These are phyloP conservation scores for Vanessa tameamea DNA, from an alignment of 1,140 invertebrate genomes.

Conservation along the genomic window DNA sequence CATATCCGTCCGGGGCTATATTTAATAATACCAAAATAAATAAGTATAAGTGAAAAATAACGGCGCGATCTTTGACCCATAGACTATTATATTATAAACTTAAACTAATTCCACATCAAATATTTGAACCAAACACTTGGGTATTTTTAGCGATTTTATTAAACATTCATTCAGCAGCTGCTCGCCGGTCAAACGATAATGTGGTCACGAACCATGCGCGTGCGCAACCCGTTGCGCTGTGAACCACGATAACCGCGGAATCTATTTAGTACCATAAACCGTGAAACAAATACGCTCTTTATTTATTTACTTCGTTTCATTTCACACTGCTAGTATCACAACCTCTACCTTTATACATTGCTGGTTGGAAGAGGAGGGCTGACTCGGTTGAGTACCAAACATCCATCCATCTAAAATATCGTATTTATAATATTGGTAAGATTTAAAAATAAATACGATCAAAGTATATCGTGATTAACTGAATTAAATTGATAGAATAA, in stretches of 20 bases:
- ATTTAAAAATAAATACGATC: too few species aligned
- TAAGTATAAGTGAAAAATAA: background rate
- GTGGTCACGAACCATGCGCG: conserved; percentile 12
- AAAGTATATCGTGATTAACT: too few species aligned
- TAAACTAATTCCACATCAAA: conserved; percentile 5
- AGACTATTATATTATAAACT: background rate
- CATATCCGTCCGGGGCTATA: too few species aligned
- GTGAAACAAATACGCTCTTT: background rate
- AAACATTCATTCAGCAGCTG: background rate
- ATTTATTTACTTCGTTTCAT: background rate
- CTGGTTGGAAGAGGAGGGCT: background rate
- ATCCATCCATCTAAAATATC: too few species aligned
- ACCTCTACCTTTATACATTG: too few species aligned
- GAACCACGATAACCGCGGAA: conserved; percentile 16
- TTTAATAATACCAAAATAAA: too few species aligned
- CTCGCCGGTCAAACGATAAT: background rate
- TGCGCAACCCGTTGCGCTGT: conserved; percentile 1
- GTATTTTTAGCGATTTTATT: conserved; percentile 11
- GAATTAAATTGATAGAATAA: too few species aligned
- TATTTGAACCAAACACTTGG: background rate
- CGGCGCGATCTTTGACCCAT: background rate
- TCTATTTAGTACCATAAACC: conserved; percentile 8
- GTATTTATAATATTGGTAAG: too few species aligned
- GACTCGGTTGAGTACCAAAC: too few species aligned
- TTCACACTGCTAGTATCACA: background rate